These are phyloP conservation scores for Nymphalis io DNA, from an alignment of 1,140 invertebrate genomes.

Conservation along the genomic window DNA sequence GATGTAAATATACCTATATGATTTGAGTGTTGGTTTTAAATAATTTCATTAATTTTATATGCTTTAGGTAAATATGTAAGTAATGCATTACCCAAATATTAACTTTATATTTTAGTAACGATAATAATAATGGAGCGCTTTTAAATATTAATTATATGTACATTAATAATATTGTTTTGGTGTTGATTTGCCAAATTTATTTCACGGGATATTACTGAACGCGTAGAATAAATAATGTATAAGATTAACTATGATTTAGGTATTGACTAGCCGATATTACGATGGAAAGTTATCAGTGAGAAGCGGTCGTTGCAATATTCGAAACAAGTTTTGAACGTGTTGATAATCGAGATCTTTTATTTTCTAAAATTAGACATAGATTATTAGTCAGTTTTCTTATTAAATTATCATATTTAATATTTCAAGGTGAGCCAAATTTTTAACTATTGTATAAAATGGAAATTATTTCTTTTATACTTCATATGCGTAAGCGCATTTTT, in stretches of 20 bases:
- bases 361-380: not conserved
- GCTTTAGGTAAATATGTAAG: not conserved
- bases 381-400: not conserved
- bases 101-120: not conserved
- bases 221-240: not conserved
- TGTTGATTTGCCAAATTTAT: too few species aligned
- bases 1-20: too few species aligned
- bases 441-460: too few species aligned
- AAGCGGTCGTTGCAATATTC: slow-evolving; percentile 40
- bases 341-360: not conserved
- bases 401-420: not conserved
- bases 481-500: not conserved
- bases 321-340: slow-evolving; percentile 15
- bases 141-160: too few species aligned
- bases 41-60: not conserved
- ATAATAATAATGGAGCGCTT: too few species aligned
- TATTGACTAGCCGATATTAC: slow-evolving; percentile 14
- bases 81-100: not conserved
- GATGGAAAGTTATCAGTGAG: slow-evolving; percentile 30
- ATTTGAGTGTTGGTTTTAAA: too few species aligned
- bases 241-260: not conserved
- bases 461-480: not conserved
- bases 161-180: too few species aligned
- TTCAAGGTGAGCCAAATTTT: too few species aligned
- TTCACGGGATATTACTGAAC: too few species aligned